Evolutionary conservation across 2,113 vertebrate species (phyloP).

Genomic region (Brachyistius frenatus): DNA sequence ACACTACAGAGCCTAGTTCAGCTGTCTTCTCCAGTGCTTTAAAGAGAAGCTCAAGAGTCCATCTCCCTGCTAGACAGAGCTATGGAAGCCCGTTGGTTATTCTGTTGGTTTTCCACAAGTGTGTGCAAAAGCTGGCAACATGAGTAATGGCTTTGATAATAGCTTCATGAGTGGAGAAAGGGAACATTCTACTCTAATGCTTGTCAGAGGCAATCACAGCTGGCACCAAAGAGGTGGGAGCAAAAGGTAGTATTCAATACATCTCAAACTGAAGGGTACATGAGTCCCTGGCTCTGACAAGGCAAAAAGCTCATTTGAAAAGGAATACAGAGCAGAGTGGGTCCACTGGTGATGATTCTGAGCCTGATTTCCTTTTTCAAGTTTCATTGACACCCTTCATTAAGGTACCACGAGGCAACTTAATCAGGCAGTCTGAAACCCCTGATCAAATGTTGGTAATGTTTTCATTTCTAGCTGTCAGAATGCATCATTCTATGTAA

Average conservation of each 20-base stretch:
- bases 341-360: neutral
- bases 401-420: neutral
- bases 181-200: conserved; percentile 63
- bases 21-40: conserved; percentile 60
- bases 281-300: conserved; percentile 21
- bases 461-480: conserved; percentile 22
- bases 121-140: conserved; percentile 44
- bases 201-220: conserved; percentile 64
- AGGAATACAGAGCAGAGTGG: neutral
- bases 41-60: conserved; percentile 65
- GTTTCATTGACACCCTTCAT: neutral
- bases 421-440: conserved; percentile 35
- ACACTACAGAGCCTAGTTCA: conserved; percentile 64
- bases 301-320: conserved; percentile 11
- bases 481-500: conserved; percentile 72
- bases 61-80: conserved; percentile 65
- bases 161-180: conserved; percentile 64
- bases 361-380: neutral
- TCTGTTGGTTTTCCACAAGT: conserved; percentile 69
- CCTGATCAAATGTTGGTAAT: neutral
- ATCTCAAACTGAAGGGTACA: conserved; percentile 32
- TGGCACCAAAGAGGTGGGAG: conserved; percentile 36
- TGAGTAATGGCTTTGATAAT: conserved; percentile 73
- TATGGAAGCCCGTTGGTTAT: conserved; percentile 57
- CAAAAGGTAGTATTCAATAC: conserved; percentile 46